phyloP scores from a whole-genome alignment of 64 coral and sea anemone genomes.

The Montipora cactus region DNA sequence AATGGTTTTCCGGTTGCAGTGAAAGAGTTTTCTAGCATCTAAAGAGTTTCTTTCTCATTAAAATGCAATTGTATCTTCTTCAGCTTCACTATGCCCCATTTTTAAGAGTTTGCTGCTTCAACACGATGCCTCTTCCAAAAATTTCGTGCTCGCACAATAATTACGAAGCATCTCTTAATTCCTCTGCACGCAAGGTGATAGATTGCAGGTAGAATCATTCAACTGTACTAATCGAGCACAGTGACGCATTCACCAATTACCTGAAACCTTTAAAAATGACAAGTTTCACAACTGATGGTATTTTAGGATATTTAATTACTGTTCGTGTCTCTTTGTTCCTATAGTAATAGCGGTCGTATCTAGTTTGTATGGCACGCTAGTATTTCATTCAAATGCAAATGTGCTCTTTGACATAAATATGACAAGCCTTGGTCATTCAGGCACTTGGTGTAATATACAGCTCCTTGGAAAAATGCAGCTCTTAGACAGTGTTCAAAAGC shows the following conservation, averaged over 20 bases:
- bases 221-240: neutral
- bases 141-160: constrained; percentile 27
- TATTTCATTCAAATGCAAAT: constrained; percentile 27
- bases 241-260: constrained; percentile 36
- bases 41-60: neutral
- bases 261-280: neutral
- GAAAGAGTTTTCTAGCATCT: neutral
- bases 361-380: neutral
- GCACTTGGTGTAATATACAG: neutral
- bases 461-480: constrained; percentile 28
- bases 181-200: constrained; percentile 13
- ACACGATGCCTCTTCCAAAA: neutral
- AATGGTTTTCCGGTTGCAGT: neutral
- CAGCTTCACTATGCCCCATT: neutral
- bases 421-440: neutral
- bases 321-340: neutral
- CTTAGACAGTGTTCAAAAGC: neutral
- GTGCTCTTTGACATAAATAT: neutral
- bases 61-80: neutral
- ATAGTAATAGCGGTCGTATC: neutral
- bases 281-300: neutral
- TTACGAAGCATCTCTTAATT: constrained; percentile 9
- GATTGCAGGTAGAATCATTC: neutral
- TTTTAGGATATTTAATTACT: constrained; percentile 28
- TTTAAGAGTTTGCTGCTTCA: neutral